Evolutionary conservation across 1,140 invertebrate species (phyloP), one percentile per base, ranked within the genome.

Genomic region (Diploscapter pachys): DNA sequence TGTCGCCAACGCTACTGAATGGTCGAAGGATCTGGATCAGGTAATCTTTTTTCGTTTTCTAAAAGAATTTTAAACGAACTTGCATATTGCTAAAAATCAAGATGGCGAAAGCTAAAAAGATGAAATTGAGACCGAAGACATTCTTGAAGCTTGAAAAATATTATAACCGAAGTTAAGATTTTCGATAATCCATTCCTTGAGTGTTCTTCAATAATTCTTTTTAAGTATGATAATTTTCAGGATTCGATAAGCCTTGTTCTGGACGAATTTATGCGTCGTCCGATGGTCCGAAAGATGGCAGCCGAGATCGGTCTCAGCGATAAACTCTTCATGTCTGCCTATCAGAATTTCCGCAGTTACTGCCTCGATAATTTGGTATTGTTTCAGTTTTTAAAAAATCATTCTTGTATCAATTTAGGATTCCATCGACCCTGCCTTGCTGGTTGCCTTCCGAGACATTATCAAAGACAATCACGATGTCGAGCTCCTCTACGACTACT

Each of bases 401-500:
- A 31, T 1, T 31, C 31, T 31, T 31, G 31, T 8, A 64, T 64
- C 51, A 1, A 1, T 68, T 53, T 53, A 68, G 57, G 56, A 53
- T 13, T 56, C 57, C 11, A 64, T 99, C 64, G 93, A 94, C 4
- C 90, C 91, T n/a, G 94, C 96, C 87, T 88, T 98, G 66, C 93
- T 98, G 86, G 90, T 98, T 70, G 90, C 92, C 4, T 89, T 98
- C 65, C 94, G 91, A 88, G 96, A 99, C 87, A 93, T 99, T 78
- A 85, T 94, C 65, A 83, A 87, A 62, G 85, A 80, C 48, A 81
- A 84, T 3, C 81, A 85, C 31, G 78, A 71, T 89, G 87, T 93
- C 48, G 91, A 92, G 82, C 93, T 96, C 83, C 89, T 99, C 50
- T 95, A 96, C 87, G 95, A 95, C 13, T 97, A 93, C 86, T 99